phyloP scores from a whole-genome alignment of 2,888 invertebrate species.

The Polyommatus icarus region DNA sequence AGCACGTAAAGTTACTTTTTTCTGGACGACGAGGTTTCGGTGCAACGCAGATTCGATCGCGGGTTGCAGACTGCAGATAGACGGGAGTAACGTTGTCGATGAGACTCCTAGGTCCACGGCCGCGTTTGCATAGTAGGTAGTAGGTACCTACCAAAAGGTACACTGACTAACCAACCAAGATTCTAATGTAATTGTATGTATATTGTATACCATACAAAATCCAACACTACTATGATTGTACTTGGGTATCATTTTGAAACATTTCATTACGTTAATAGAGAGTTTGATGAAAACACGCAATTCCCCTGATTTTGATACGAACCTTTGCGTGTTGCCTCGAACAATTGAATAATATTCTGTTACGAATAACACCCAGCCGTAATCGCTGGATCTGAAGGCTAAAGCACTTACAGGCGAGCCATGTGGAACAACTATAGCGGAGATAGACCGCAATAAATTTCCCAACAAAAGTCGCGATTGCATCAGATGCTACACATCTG shows the following conservation, averaged over 20 bases:
- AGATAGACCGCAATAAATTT: slow-evolving; percentile 25
- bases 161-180: no score
- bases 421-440: slow-evolving; percentile 17
- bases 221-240: neutral
- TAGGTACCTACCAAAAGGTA: no score
- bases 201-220: neutral
- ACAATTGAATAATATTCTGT: slow-evolving; percentile 28
- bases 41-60: no score
- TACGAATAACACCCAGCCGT: neutral
- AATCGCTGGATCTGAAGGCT: slow-evolving; percentile 29
- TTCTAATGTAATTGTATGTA: no score
- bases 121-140: no score
- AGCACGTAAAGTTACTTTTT: no score
- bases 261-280: neutral
- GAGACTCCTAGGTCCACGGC: no score
- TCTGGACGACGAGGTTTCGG: no score
- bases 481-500: slow-evolving; percentile 25
- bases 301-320: neutral
- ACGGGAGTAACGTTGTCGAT: no score
- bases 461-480: slow-evolving; percentile 20
- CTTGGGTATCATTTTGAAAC: neutral
- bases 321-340: slow-evolving; percentile 22
- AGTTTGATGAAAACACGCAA: slow-evolving; percentile 23
- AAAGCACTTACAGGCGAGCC: slow-evolving; percentile 21
- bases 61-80: no score